Evolutionary conservation across 1,140 invertebrate genomes (phyloP), one percentile per base, ranked within the genome.

Genomic region (Harlomillsia oculata): DNA sequence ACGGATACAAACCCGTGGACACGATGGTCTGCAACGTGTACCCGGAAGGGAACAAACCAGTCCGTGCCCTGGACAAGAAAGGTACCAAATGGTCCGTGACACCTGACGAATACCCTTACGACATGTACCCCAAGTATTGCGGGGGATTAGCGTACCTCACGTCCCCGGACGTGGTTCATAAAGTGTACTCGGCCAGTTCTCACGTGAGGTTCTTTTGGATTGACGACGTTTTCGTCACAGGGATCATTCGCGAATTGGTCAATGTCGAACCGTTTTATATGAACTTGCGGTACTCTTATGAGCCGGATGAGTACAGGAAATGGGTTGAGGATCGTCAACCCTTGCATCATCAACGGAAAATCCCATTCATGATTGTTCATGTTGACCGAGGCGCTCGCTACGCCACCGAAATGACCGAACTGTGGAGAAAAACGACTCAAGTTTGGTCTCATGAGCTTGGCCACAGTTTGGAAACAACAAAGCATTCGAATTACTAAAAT

Each of bases 131-230:
- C 1, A 57, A 65, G 13, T 76, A 74, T 53, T 75, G 73, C 53
- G 72, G 71, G 4, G 74, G 74, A 2, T 65, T 75, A 56, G 71
- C 78, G 4, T 78, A 87, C 20, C 66, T 87, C 5, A 85, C 85
- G 63, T 83, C 84, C 0, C 75, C 79, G 13, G 83, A 86, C 70
- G 80, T 82, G 32, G 77, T 80, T 2, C 29, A 54, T 1, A 59
- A 65, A 18, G 59, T 77, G 23, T 66, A 66, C 29, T 44, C 66
- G 2, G 67, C 69, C 5, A 69, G 71, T 6, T 51, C 62, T 13
- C 59, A 66, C 13, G 63, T 72, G 2, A 68, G 68, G 41, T 70
- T 71, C 57, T 73, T 77, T 56, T 77, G 76, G 76, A 72, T 77
- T 30, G 76, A 77, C 54, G 76, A 78, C 65, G 72, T 77, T 4